phyloP scores from a whole-genome alignment of 2,888 invertebrate genomes.

The Phaonia tiefii region DNA sequence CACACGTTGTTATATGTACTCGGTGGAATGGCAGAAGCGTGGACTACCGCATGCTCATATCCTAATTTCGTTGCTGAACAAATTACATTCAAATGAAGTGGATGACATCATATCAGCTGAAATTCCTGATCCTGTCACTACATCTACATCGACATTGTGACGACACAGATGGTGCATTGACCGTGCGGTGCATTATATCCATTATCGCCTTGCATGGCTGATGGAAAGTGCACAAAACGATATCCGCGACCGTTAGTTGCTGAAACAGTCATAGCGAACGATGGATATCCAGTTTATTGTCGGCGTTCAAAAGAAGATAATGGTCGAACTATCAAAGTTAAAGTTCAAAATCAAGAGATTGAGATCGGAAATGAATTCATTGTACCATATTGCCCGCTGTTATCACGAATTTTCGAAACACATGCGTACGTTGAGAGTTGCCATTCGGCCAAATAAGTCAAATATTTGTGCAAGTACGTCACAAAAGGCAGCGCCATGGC shows the following conservation, averaged over 20 bases:
- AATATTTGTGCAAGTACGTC: conserved; percentile 35
- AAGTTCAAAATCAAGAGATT: not conserved
- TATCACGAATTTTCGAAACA: conserved; percentile 23
- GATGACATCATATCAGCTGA: no score
- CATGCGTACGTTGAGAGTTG: not conserved
- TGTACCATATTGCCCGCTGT: conserved; percentile 24
- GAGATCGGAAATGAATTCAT: no score
- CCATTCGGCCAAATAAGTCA: conserved; percentile 30
- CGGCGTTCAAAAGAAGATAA: conserved; percentile 60
- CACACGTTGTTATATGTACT: no score
- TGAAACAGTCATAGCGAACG: conserved; percentile 66
- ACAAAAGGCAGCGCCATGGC: conserved; percentile 46
- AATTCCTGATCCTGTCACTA: conserved; percentile 6
- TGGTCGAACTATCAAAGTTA: conserved; percentile 44
- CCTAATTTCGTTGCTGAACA: not conserved
- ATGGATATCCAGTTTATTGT: conserved; percentile 72
- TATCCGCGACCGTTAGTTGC: not conserved
- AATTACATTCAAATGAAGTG: no score
- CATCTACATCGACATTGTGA: conserved; percentile 4
- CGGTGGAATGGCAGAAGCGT: no score
- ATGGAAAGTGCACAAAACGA: no score
- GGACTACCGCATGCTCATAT: no score
- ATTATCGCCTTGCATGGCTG: conserved; percentile 27
- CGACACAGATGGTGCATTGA: conserved; percentile 1
- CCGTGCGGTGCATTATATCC: not conserved